Evolutionary conservation across 2,113 vertebrate species (phyloP), one percentile per base, ranked within the genome.

Genomic region (Gopherus evgoodei): DNA sequence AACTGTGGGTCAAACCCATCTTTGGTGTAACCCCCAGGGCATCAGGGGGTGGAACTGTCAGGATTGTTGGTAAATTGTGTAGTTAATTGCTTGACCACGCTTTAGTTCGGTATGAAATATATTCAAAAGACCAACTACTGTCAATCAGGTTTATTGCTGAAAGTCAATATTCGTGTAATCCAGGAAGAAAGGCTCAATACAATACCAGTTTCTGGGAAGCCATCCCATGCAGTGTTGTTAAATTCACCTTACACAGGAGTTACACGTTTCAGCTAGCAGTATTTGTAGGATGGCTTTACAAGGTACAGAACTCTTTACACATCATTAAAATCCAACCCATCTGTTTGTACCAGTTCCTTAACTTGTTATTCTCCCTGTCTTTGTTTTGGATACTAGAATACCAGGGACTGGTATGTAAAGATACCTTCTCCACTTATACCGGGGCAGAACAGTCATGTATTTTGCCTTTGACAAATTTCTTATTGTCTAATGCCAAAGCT

Each of bases 21-120:
- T 8, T 0, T 0, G 83, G 16, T 52, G 56, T 57, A 78, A 0
- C 42, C 0, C 38, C 11, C 0, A 2, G 27, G 1, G 56, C 2
- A 2, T 11, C 65, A 22, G n/a, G 31, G 5, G 19, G 10, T 22
- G n/a, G 8, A 72, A 10, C 65, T 38, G 65, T 72, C 65, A 38
- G 65, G 8, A n/a, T 72, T 21, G 35, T 72, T 72, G 65, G 19
- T 22, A 19, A 38, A 38, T 38, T 38, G 65, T 38, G 9, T 38
- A 19, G 17, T 69, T 35, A 8, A n/a, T 69, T 72, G n/a, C 17
- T 38, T 72, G 65, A 21, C 65, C 65, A n/a, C 17, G 4, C 62
- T 69, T 69, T 19, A 17, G 62, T n/a, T 69, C 16, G 35, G 62
- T 38, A 72, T 38, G 65, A 72, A 38, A 38, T 38, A 72, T 38